Evolutionary conservation across 1,140 invertebrate species (phyloP).

Genomic region (Monochamus saltuarius): DNA sequence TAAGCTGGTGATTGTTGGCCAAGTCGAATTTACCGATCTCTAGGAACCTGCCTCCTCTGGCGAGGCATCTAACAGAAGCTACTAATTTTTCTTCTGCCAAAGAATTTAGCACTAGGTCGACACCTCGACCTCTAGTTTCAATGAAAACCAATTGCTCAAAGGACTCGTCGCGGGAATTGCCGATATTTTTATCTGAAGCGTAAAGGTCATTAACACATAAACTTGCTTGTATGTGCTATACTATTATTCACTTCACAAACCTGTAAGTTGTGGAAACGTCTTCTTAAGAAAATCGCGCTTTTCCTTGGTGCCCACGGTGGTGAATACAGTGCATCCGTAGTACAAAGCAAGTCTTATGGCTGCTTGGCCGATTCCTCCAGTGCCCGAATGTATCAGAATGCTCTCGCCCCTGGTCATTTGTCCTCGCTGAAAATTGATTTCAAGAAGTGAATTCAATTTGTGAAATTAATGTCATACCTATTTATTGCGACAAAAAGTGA

Average conservation of each 20-base stretch:
- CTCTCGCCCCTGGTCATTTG: conserved; percentile 19
- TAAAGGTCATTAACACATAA: too few relatives aligned
- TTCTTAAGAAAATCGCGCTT: conserved; percentile 68
- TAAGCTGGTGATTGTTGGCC: conserved; percentile 62
- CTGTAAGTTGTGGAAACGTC: conserved; percentile 34
- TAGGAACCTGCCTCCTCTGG: conserved; percentile 65
- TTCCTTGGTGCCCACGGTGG: conserved; percentile 70
- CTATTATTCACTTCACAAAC: neutral
- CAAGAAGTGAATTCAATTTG: too few relatives aligned
- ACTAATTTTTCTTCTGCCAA: conserved; percentile 67
- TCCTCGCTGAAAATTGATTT: conserved; percentile 6
- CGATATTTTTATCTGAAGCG: conserved; percentile 52
- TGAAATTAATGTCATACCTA: too few relatives aligned
- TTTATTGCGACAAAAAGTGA: too few relatives aligned
- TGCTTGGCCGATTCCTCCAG: conserved; percentile 77
- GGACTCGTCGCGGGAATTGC: conserved; percentile 62
- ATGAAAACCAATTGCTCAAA: conserved; percentile 61
- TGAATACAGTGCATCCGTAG: conserved; percentile 67
- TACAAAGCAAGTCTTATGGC: conserved; percentile 70
- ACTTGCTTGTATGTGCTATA: neutral
- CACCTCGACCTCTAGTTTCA: conserved; percentile 63
- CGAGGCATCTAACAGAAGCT: conserved; percentile 78
- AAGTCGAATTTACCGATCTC: conserved; percentile 80
- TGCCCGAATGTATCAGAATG: conserved; percentile 75
- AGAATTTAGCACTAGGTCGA: conserved; percentile 69